Base-by-base conservation (phyloP, 2,113 vertebrate genomes). In the Electrona antarctica region DNA sequence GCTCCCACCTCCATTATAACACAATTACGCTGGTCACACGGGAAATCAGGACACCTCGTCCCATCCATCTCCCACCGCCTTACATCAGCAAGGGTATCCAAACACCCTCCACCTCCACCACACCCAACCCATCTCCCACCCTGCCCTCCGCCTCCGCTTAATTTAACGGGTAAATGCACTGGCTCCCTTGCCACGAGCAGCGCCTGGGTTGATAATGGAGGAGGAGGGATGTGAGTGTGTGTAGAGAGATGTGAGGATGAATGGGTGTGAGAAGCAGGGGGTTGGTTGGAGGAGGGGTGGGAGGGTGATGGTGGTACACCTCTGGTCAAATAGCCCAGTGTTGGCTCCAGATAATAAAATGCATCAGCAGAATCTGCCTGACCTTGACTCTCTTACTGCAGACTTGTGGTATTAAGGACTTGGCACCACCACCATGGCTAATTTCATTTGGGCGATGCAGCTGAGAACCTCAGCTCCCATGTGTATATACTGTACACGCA, bases 101-200 rank as follows among this genome's bases (percentile, higher is more conserved):
- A 76, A 73, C 80, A 28, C 61, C 78, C 68, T 49, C 14, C 8
- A 2, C 57, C 15, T 9, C 21, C 28, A 41, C 21, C 57, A 10
- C 14, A 13, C n/a, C 54, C 54, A 56, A 12, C 12, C 33, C 14
- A 13, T 66, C 71, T 66, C 59, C 29, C 21, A 21, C 71, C 61
- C 12, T 60, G 52, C 65, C 64, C 14, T 59, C 58, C 64, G 52
- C 71, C 77, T 71, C 68, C 63, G 73, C 76, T 85, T 88, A 86
- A 91, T 91, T 89, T 90, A 91, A 89, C 62, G 81, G 79, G 64
- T 88, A 90, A 85, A 90, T 83, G 86, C 87, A 85, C 82, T 41
- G 33, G 76, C 60, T 84, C 64, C 71, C 62, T 61, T 78, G 62
- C 83, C 33, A 41, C 33, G 3, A 41, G 33, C 33, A 41, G 33